These are phyloP conservation scores for Sericinus montela DNA, from an alignment of 2,888 invertebrate species.

Conservation along the genomic window DNA sequence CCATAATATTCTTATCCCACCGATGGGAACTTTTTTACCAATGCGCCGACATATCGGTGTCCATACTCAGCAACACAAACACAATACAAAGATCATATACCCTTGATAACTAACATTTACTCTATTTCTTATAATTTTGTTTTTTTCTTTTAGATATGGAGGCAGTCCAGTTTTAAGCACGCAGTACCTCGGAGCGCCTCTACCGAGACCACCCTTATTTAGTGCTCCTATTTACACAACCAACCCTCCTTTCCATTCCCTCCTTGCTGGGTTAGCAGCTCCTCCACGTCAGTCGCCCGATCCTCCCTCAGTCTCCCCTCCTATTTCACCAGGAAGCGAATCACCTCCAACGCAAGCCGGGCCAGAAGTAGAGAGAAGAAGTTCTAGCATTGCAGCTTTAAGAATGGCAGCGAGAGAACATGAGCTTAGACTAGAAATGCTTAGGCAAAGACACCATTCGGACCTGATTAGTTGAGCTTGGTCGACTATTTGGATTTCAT, in stretches of 20 bases:
- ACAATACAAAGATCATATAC: no score
- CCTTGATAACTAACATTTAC: no score
- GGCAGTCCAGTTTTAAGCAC: constrained; percentile 58
- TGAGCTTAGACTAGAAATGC: constrained; percentile 89
- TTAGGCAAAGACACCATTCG: constrained; percentile 86
- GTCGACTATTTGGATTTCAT: neutral
- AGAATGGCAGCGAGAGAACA: constrained; percentile 94
- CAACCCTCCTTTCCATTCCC: constrained; percentile 63
- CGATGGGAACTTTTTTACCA: no score
- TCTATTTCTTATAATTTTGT: neutral
- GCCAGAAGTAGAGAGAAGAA: constrained; percentile 89
- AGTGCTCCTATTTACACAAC: constrained; percentile 84
- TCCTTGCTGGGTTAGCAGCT: constrained; percentile 62
- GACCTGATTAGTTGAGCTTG: constrained; percentile 88
- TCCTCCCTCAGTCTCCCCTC: constrained; percentile 75
- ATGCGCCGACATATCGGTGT: no score
- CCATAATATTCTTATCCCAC: no score
- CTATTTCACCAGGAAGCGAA: constrained; percentile 71
- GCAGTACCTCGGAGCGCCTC: constrained; percentile 74
- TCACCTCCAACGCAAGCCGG: constrained; percentile 73
- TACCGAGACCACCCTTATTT: constrained; percentile 73
- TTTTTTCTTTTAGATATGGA: constrained; percentile 47
- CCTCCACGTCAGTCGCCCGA: constrained; percentile 71
- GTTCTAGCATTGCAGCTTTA: constrained; percentile 92
- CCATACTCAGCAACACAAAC: no score